phyloP scores from a whole-genome alignment of 2,113 vertebrate species.

The Syrrhaptes paradoxus region DNA sequence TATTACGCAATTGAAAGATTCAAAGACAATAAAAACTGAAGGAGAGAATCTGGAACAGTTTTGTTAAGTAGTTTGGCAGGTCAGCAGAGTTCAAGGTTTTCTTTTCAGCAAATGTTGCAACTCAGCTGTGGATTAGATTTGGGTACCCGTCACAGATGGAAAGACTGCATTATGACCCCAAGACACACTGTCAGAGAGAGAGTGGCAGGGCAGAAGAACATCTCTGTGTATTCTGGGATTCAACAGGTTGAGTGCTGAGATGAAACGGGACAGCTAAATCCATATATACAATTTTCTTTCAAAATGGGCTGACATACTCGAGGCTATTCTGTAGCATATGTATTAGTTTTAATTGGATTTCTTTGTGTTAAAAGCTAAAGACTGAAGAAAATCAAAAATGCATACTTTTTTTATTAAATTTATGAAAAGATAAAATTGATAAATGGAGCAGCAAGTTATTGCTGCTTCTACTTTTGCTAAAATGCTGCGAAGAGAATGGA shows the following conservation, averaged over 20 bases:
- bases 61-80: background rate
- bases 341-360: background rate
- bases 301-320: background rate
- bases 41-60: background rate
- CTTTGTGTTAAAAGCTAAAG: background rate
- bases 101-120: slow-evolving; percentile 3
- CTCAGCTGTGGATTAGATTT: background rate
- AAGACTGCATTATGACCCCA: background rate
- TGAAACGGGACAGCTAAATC: background rate
- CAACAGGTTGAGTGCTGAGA: background rate
- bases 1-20: background rate
- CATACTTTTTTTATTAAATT: background rate
- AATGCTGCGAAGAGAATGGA: background rate
- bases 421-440: background rate
- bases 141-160: background rate
- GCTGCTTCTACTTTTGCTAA: background rate
- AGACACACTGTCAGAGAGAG: background rate
- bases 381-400: background rate
- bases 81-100: slow-evolving; percentile 32
- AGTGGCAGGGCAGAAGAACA: background rate
- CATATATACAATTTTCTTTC: background rate
- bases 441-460: background rate
- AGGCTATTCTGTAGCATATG: background rate
- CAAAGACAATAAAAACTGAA: background rate
- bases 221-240: background rate